A percentile compares a stretch with the other conserved stretches of the same genome.
Conservation (phyloP, 2,888 invertebrate species). For the Tanytarsus gracilentus region DNA sequence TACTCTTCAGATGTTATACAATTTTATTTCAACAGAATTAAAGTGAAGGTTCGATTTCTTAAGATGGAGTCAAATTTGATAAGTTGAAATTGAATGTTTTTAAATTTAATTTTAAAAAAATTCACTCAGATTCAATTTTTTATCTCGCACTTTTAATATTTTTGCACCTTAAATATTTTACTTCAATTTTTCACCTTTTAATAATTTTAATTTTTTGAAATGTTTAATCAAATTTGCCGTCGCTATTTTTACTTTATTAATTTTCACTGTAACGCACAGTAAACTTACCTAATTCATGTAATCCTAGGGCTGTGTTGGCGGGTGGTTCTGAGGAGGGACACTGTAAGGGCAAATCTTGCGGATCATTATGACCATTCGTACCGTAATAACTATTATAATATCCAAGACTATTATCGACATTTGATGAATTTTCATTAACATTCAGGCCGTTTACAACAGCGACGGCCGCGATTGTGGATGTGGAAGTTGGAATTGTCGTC, state of each 20-base stretch:
- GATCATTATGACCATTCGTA: constrained; percentile 39
- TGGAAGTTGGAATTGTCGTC: constrained; percentile 34
- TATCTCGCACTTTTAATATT: too few relatives aligned
- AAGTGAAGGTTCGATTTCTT: too few relatives aligned
- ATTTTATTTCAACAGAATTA: too few relatives aligned
- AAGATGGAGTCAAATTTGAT: too few relatives aligned
- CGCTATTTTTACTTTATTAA: too few relatives aligned
- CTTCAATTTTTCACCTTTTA: too few relatives aligned
- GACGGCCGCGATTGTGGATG: constrained; percentile 33
- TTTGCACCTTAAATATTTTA: too few relatives aligned
- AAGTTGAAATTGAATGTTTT: too few relatives aligned
- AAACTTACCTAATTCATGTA: constrained; percentile 42
- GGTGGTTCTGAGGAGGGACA: constrained; percentile 40
- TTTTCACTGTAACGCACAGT: too few relatives aligned
- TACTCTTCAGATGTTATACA: too few relatives aligned
- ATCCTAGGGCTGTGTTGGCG: constrained; percentile 42
- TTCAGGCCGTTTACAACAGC: constrained; percentile 15
- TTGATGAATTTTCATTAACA: constrained; percentile 33
- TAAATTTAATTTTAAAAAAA: too few relatives aligned
- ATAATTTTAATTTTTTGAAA: neutral
- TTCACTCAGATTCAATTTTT: too few relatives aligned
- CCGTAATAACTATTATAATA: constrained; percentile 39
- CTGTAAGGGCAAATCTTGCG: constrained; percentile 43
- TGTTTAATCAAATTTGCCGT: neutral
- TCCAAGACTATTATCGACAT: constrained; percentile 36